phyloP scores from a whole-genome alignment of 2,113 vertebrate species.

The Cariama cristata region DNA sequence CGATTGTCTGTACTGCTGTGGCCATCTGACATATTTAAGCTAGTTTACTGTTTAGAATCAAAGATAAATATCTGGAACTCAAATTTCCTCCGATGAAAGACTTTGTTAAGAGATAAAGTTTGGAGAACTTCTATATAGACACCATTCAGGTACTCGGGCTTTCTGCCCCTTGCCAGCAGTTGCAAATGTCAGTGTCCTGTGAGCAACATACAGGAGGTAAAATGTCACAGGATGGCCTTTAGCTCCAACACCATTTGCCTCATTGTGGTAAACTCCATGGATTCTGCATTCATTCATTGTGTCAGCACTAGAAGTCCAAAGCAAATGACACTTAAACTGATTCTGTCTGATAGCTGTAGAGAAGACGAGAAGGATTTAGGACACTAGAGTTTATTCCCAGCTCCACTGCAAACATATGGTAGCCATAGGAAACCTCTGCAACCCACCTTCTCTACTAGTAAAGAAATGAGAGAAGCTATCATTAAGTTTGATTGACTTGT shows the following conservation, averaged over 20 bases:
- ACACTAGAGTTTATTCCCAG: neutral
- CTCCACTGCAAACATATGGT: neutral
- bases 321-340: neutral
- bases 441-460: neutral
- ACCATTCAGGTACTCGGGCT: neutral
- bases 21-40: neutral
- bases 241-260: neutral
- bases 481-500: neutral
- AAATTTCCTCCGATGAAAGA: neutral
- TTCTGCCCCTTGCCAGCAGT: neutral
- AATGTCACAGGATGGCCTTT: conserved; percentile 45
- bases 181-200: conserved; percentile 44
- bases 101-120: neutral
- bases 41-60: neutral
- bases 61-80: conserved; percentile 2
- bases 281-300: neutral
- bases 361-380: neutral
- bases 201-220: neutral
- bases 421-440: neutral
- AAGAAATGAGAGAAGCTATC: neutral
- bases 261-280: neutral
- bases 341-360: neutral
- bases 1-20: neutral
- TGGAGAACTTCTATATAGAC: neutral
- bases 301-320: neutral